phyloP scores from a whole-genome alignment of 2,113 vertebrate genomes.

The Microcebus ravelobensis region DNA sequence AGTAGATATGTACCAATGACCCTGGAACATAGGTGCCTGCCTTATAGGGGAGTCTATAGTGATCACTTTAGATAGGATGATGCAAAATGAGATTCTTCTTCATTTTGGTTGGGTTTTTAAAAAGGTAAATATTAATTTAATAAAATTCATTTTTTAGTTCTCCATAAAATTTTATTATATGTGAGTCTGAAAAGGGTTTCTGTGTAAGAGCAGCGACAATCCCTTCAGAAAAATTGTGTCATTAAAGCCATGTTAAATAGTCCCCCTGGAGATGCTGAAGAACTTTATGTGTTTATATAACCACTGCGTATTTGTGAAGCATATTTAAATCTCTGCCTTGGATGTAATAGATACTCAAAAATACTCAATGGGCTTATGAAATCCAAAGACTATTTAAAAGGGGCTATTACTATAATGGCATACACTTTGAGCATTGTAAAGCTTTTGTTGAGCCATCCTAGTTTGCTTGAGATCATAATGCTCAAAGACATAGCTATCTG shows the following conservation, averaged over 20 bases:
- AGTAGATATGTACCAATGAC: neutral
- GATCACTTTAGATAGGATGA: neutral
- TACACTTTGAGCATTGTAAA: neutral
- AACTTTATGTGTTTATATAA: neutral
- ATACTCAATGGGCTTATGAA: neutral
- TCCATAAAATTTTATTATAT: slow-evolving; percentile 28
- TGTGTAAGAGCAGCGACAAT: neutral
- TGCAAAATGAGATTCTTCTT: neutral
- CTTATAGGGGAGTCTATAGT: neutral
- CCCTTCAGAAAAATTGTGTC: slow-evolving; percentile 1
- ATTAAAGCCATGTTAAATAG: neutral
- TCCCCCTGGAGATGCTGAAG: neutral
- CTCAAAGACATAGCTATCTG: neutral
- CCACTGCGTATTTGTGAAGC: neutral
- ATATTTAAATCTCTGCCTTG: slow-evolving; percentile 37
- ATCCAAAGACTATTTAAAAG: slow-evolving; percentile 29
- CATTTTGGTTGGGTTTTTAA: neutral
- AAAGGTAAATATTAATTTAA: slow-evolving; percentile 27
- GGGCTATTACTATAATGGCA: neutral
- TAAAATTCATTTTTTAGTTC: neutral
- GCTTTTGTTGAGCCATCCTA: neutral
- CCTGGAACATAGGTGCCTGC: neutral
- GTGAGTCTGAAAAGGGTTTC: neutral
- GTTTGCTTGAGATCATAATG: neutral
- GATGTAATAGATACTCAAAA: neutral